Evolutionary conservation across 2,888 invertebrate species (phyloP).

Genomic region (Pelosia muscerda): DNA sequence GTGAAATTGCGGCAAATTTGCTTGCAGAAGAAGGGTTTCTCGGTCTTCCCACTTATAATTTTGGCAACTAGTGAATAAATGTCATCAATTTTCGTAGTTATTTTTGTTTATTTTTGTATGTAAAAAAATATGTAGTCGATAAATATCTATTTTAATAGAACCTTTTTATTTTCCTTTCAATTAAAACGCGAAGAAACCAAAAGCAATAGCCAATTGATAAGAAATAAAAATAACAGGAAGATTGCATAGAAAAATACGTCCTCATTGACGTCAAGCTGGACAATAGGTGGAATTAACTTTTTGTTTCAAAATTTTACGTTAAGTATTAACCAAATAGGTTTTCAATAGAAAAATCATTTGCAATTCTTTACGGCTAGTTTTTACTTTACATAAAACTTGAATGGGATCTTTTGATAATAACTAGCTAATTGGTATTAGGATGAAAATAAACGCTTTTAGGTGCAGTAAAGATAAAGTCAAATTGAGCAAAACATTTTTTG

Average conservation of each 20-base stretch:
- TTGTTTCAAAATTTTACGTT: background rate
- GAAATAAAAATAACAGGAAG: background rate
- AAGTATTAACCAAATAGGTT: background rate
- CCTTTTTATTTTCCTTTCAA: background rate
- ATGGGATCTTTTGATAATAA: background rate
- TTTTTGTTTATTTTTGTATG: no score
- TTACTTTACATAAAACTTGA: no score
- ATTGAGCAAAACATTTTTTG: no score
- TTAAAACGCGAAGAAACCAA: background rate
- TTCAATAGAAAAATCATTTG: background rate
- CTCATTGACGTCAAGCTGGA: conserved; percentile 1
- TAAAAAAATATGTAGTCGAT: no score
- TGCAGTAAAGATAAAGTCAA: no score
- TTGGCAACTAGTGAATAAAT: no score
- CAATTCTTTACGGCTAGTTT: background rate
- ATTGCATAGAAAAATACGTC: background rate
- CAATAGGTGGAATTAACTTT: background rate
- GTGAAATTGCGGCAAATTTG: no score
- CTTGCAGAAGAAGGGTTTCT: no score
- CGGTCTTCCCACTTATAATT: no score
- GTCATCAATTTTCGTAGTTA: no score
- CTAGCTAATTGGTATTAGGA: no score
- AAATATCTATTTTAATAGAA: background rate
- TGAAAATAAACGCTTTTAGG: no score
- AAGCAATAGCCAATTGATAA: background rate